phyloP scores from a whole-genome alignment of 2,888 invertebrate species.

The Melangyna quadrimaculata region DNA sequence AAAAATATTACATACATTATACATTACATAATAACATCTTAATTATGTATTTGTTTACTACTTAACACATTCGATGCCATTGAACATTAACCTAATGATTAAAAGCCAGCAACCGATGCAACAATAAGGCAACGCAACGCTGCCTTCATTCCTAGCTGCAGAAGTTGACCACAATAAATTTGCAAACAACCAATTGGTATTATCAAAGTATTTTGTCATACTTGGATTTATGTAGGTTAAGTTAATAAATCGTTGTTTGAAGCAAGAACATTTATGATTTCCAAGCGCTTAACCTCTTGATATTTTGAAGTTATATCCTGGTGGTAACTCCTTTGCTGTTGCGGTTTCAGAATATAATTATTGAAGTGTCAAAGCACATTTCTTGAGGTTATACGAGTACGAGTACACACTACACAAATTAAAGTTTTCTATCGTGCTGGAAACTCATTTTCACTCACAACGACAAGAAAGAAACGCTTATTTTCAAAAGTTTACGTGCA shows the following conservation, averaged over 20 bases:
- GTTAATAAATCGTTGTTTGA: not conserved
- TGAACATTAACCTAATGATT: not conserved
- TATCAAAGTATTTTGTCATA: not conserved
- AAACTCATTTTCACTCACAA: not conserved
- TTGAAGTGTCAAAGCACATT: slow-evolving; percentile 34
- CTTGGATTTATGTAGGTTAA: not conserved
- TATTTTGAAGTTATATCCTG: not conserved
- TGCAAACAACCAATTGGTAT: not conserved
- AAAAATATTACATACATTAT: too few species aligned
- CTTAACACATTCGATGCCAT: too few species aligned
- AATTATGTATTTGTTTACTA: too few species aligned
- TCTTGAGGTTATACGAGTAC: slow-evolving; percentile 50
- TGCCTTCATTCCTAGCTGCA: too few species aligned
- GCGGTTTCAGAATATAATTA: slow-evolving; percentile 44
- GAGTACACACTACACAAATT: too few species aligned
- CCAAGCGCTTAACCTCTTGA: not conserved
- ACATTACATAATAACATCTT: too few species aligned
- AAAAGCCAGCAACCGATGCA: not conserved
- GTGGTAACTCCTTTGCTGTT: slow-evolving; percentile 24
- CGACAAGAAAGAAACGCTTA: not conserved
- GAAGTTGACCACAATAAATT: not conserved
- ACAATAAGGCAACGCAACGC: too few species aligned
- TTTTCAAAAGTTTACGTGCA: too few species aligned
- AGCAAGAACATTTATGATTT: not conserved
- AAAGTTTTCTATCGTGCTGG: too few species aligned